Base-by-base conservation (phyloP, 2,888 invertebrate species). In the Chironomus riparius region DNA sequence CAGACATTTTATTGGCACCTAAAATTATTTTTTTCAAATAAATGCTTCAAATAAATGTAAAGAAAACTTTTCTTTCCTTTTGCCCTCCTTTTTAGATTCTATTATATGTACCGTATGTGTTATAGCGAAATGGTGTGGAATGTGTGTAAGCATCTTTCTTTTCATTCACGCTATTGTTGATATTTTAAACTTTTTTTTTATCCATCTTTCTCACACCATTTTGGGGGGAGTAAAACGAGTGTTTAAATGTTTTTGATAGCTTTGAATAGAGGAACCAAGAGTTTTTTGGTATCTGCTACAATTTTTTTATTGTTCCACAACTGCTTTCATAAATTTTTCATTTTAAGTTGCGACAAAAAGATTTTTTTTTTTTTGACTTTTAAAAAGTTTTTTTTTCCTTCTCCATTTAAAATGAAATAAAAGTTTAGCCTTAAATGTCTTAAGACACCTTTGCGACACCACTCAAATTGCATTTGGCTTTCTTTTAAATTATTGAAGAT, bases 141-240 rank as follows among this genome's bases (percentile, higher is more conserved):
- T 21, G 21, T 65, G 65, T 24, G 65, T 56, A 56, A 56, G 56
- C 56, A 18, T 56, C 56, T 56, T 18, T 18, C 18, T 56, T 56
- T 56, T 56, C 15, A 56, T 15, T 56, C 56, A 56, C 15, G 56
- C 56, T 56, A 15, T 50, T 56, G n/a, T 56, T 56, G 56, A 18
- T 56, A 56, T 18, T 50, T 50, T 56, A 56, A 56, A 56, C 56
- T 56, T 56, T 50, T 56, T 18, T 18, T 15, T 56, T 56, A 18
- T 18, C 56, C 38, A 38, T 56, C 56, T 56, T 12, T 62, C 22
- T 21, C 65, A 21, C 65, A 13, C 22, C 5, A 24, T 65, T 65
- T 38, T 62, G 62, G 73, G 62, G 73, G 73, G 73, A 73, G 73
- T 73, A 47, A 38, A 73, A 73, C 62, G 73, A 73, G 73, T 12